Base-by-base conservation (phyloP, 2,797 vertebrate genomes). In the Lindbergichthys nudifrons region DNA sequence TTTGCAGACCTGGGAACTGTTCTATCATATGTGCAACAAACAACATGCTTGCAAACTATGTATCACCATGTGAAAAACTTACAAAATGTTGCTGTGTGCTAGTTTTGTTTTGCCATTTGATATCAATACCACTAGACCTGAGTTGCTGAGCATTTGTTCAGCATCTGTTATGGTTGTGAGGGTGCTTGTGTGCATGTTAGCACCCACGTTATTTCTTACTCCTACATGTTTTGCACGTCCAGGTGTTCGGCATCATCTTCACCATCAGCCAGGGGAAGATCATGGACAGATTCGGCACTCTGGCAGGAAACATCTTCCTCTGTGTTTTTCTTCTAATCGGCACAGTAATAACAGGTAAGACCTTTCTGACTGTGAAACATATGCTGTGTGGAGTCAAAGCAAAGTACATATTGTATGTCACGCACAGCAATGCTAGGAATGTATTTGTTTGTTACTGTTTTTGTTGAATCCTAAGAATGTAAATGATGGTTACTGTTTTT, bases 231-330 rank as follows among this genome's bases (percentile, higher is more conserved):
- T 11, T 79, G 39, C 50, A 42, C 30, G 5, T 70, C 18, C 92
- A 99, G 98, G 92, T 99, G 67, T 99, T 99, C 77, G 98, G 98
- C 66, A 97, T 99, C 85, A 95, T 96, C 75, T 98, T 99, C 89
- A 99, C 97, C 75, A 96, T 98, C 51, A 79, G 93, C 82, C 96
- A 99, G 85, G 97, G 97, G 18, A 95, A 96, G 91, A 96, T 99
- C 80, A 97, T 99, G 0, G 95, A 97, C 75, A 0, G 0, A 3
- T 97, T 95, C 39, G 93, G 90, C 73, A 96, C 96, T 0, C 75
- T 81, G 73, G 88, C 90, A 14, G 97, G 97, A 77, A 99, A 99
- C 89, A 94, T 99, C 84, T 95, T 99, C 87, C 95, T 99, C 67
- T 99, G 96, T 51, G 91, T 95, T 18, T 97, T 99, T 83, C 95